Base-by-base conservation (phyloP, 2,888 invertebrate genomes). In the Iselma pallidipennis region DNA sequence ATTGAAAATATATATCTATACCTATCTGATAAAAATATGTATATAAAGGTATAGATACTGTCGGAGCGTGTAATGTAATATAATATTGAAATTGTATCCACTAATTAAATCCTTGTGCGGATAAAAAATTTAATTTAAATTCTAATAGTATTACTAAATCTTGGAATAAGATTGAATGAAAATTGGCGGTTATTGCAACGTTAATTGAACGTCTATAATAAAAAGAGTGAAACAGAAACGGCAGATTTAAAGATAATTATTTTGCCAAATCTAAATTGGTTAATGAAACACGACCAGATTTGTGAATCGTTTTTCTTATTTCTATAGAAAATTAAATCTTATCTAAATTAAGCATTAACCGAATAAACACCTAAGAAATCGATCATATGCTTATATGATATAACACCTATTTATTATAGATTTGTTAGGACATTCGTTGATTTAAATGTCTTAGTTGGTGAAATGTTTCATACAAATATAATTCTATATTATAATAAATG, bases 401-500 rank as follows among this genome's bases (percentile, higher is more conserved):
- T 45, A 7, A 45, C 14, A 55, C 16, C 16, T 51, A 55, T 55
- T 61, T 57, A 61, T 45, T 12, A 53, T 33, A 45, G 55, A 57
- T 54, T 49, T 37, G 16, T 42, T 57, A 21, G 21, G 37, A 50
- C 49, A 33, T 48, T 23, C 19, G 29, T 45, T 19, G 53, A 48
- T 61, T 62, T 58, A 37, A 59, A 55, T 51, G 21, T 25, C 2
- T 28, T 42, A 48, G 55, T 55, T 51, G 52, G 19, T 28, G 48
- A 45, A 28, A 57, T 50, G 49, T 65, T 61, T 62, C 53, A 51
- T 61, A 65, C 66, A 67, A 66, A 68, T 68, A 62, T 64, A 67
- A 71, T 71, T 74, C 66, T 67, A 67, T 69, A 72, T 73, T 71
- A 72, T 74, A 75, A 75, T 71, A 74, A 75, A 76, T 75, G 74